Conservation (phyloP, 2,797 vertebrate genomes). For the Neomorphus geoffroyi region DNA sequence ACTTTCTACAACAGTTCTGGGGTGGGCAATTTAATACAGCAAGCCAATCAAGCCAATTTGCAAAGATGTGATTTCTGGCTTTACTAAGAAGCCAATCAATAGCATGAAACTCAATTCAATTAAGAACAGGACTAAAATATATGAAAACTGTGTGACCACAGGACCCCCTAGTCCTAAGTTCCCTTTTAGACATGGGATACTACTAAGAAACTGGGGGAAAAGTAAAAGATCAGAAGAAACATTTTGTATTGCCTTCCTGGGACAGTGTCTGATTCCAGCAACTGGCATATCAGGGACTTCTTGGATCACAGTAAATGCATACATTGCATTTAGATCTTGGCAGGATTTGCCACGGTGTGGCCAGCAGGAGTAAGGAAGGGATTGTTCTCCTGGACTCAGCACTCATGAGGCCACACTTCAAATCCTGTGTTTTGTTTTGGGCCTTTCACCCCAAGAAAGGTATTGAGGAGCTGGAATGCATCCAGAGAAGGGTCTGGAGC, state of each 20-base stretch:
- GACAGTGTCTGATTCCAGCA: not conserved
- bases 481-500: too few species aligned
- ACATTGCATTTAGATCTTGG: not conserved
- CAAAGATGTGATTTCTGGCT: not conserved
- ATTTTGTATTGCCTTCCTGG: not conserved
- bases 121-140: not conserved
- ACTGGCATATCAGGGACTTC: not conserved
- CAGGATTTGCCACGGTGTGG: not conserved
- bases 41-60: not conserved
- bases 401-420: too few species aligned
- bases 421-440: too few species aligned
- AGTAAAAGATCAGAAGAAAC: not conserved
- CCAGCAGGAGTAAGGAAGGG: too few species aligned
- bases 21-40: not conserved
- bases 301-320: not conserved
- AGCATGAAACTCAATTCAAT: not conserved
- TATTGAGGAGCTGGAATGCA: too few species aligned
- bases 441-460: too few species aligned
- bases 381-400: too few species aligned
- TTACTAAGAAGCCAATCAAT: not conserved
- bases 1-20: not conserved
- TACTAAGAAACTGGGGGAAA: rapidly evolving
- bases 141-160: not conserved
- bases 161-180: not conserved
- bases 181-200: not conserved